These are phyloP conservation scores for Chaetura pelagica DNA, from an alignment of 2,113 vertebrate species.

Conservation along the genomic window DNA sequence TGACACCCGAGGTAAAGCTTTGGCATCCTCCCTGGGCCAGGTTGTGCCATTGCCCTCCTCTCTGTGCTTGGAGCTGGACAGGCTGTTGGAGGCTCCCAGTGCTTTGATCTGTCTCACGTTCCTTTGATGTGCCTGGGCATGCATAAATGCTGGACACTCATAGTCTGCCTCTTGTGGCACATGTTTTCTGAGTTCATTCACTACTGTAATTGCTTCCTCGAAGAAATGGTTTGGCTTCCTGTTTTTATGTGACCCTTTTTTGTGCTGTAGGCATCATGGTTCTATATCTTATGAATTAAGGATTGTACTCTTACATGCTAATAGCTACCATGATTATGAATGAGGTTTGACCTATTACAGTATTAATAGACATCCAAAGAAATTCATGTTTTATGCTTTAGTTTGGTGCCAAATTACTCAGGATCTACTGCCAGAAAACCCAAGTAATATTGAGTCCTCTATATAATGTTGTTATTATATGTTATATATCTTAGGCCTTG, in stretches of 20 bases:
- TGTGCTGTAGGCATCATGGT: background rate
- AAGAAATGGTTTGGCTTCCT: conserved; percentile 14
- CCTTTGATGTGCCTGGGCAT: background rate
- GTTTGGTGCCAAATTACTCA: background rate
- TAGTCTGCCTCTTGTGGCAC: background rate
- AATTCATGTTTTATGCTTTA: background rate
- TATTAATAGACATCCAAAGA: background rate
- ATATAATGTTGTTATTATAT: background rate
- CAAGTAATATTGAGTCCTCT: background rate
- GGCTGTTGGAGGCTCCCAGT: background rate
- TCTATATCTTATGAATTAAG: background rate
- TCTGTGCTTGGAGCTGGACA: background rate
- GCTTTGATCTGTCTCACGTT: background rate
- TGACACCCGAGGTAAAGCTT: background rate
- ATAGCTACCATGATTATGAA: background rate
- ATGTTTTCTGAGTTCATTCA: background rate
- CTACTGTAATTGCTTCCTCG: conserved; percentile 24
- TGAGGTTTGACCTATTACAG: background rate
- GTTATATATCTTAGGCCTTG: background rate
- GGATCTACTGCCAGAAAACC: background rate
- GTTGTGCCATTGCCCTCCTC: background rate
- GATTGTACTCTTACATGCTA: background rate
- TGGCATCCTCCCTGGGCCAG: rapidly evolving
- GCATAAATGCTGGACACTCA: background rate
- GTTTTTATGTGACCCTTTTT: background rate